Evolutionary conservation across 2,113 vertebrate species (phyloP), one percentile per base, ranked within the genome.

Genomic region (Arizona elegans): DNA sequence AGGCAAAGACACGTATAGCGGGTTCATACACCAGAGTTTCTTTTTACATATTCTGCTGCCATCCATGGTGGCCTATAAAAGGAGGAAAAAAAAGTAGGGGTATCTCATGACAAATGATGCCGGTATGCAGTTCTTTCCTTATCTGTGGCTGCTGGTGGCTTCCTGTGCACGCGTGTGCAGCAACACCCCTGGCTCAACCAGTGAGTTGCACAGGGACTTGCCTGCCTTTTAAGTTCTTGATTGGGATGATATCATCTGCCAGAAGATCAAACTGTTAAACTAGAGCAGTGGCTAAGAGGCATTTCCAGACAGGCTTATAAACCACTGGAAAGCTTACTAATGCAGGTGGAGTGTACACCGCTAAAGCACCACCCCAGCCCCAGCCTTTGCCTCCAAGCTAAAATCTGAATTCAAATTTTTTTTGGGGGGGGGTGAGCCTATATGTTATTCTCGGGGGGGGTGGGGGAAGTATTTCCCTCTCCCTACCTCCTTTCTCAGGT

Each of bases 261-360:
- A 17, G 88, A 53, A 95, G 92, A 56, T 93, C 89, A 93, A 90
- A 97, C 95, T 93, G 88, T 91, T 89, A 94, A 0, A 0, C 75
- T 90, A 86, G 91, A 95, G 88, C 81, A 59, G 55, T 96, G 90
- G 95, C 95, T 86, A 94, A 92, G 96, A 87, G 95, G 96, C 96
- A 96, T 96, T 96, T 97, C 96, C 96, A 97, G 96, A 96, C 96
- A 97, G 96, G 96, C 56, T 95, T 56, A 92, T 96, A 94, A 96
- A 91, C 95, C 94, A 95, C 91, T 33, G 0, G 95, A 96, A 96
- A 94, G 95, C 56, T 92, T 95, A 8, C 23, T 26, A 33, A 87
- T 2, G 94, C 91, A 19, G 91, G 90, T 87, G 91, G 12, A 0
- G 90, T 86, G 17, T 43, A 90, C 58, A 91, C 70, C 85, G 70